These are phyloP conservation scores for Nasonia vitripennis DNA, from an alignment of 1,140 invertebrate genomes.

Conservation along the genomic window DNA sequence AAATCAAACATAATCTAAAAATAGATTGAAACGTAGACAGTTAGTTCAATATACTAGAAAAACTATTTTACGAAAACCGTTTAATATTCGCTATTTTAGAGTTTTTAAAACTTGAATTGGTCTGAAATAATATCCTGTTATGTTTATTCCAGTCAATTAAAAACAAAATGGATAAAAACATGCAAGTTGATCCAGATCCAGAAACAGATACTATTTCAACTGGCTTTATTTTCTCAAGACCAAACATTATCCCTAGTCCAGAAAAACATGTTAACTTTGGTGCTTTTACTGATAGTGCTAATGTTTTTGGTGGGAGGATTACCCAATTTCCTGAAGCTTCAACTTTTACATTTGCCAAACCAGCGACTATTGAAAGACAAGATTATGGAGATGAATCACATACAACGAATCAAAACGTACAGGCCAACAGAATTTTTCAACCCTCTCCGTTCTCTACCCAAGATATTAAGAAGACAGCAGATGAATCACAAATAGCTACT, in stretches of 20 bases:
- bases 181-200: constrained; percentile 42
- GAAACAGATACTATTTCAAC: constrained; percentile 20
- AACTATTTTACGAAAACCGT: background rate
- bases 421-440: too few species aligned
- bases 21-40: background rate
- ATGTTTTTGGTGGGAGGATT: constrained; percentile 44
- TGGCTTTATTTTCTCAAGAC: constrained; percentile 63
- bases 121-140: background rate
- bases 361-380: constrained; percentile 39
- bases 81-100: background rate
- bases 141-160: background rate
- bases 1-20: background rate
- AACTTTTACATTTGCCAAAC: constrained; percentile 60
- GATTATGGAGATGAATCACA: background rate
- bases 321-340: constrained; percentile 45
- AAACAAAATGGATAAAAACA: constrained; percentile 47
- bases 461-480: too few species aligned
- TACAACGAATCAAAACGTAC: constrained; percentile 50
- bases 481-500: constrained; percentile 10
- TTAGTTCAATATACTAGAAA: background rate
- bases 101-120: background rate
- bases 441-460: too few species aligned
- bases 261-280: constrained; percentile 50
- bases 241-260: constrained; percentile 55
- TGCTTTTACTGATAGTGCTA: constrained; percentile 37